Base-by-base conservation (phyloP, 2,113 vertebrate species). In the Lota lota region DNA sequence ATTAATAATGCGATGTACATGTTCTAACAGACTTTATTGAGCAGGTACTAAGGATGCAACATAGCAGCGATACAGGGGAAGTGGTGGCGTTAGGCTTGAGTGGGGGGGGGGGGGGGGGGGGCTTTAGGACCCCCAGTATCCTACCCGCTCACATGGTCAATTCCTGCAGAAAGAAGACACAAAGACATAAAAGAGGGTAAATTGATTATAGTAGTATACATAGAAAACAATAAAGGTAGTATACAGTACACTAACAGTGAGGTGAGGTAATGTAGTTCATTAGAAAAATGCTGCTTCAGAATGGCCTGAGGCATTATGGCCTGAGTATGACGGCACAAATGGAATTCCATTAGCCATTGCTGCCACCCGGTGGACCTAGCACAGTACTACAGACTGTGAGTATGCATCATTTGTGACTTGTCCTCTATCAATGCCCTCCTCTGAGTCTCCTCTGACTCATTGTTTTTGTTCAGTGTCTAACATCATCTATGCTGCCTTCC, bases 1-100 rank as follows among this genome's bases (percentile, higher is more conserved):
- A 47, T 47, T 12, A 47, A 47, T 12, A 47, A 47, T 8, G 40
- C 10, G 12, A 11, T 14, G 40, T 47, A 47, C 40, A 47, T 8
- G 40, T 47, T 47, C 40, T 47, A 8, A 47, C 10, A 47, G 75
- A 85, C 82, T 93, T 93, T 92, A 92, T 93, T 92, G 65, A 91
- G 92, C 89, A 88, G 89, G 85, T 88, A 88, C 24, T 83, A 79
- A 86, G 85, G 83, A 85, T 85, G 86, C 84, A 90, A 89, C 85
- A 89, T 89, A 92, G 90, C 89, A 93, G 91, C 89, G 67, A 91
- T 89, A 91, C 87, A 90, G 90, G 81, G 74, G 83, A 79, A 73
- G 85, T 81, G 77, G 79, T 84, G 77, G 85, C 77, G 21, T 85
- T 82, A 86, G 83, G 83, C 83, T 84, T 81, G 75, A 70, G 71